Evolutionary conservation across 23 tunicate genomes (phyloP), one percentile per base, ranked within the genome.

Genomic region (Halocynthia roretzi): DNA sequence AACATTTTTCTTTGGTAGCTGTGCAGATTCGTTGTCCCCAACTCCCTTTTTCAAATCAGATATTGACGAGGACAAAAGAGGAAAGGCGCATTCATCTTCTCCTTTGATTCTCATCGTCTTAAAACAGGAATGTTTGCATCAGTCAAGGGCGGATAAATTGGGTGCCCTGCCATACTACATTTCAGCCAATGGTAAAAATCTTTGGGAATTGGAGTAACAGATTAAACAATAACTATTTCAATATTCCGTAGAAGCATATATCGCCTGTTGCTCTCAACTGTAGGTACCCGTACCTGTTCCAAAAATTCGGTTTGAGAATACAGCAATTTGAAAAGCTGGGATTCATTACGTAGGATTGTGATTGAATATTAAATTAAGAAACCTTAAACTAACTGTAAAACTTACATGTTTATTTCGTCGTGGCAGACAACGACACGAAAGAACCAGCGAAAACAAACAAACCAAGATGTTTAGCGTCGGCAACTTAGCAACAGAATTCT

Each of bases 111-210:
- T 50, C 56, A 56, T 74, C 31, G 9, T 65, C 31, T 15, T 65
- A 20, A 63, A 63, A 65, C 9, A 65, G 9, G 15, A 56, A 64
- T 64, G 78, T 74, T 64, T 53, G 78, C 1, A 74, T 64, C 78
- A 74, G 56, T 62, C 78, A 74, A 74, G 64, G 22, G 56, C 6
- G 70, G 22, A 65, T 20, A 65, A 5, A 65, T 8, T 65, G 15
- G 31, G 48, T 65, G 22, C 19, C 17, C 63, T n/a, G 15, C 63
- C 17, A 14, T 58, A 58, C 17, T n/a, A 58, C 63, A 15, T 31
- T 0, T 31, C 2, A 14, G 63, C 63, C 4, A 58, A 56, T 12
- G 62, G 62, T 10, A 10, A 56, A 14, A 58, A 14, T 14, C 17
- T 4, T 58, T 58, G 4, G 63, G n/a, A 58, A 56, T 56, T 12